Percentiles rank a stretch among this genome's conserved stretches.
phyloP scores from a whole-genome alignment of 2,113 vertebrate species.

The Phaethon lepturus region DNA sequence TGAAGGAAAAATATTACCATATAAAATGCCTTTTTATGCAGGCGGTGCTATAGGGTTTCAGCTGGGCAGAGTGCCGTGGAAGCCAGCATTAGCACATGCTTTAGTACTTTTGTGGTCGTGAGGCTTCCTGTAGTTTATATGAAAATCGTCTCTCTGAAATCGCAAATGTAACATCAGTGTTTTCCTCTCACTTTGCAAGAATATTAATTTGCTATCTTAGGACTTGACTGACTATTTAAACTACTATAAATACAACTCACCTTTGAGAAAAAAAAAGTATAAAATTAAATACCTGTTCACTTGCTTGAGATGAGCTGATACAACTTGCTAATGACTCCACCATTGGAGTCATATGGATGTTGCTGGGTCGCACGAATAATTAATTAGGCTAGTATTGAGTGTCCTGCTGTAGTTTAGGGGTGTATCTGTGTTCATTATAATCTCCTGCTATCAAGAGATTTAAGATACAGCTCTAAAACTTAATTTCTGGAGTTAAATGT shows the following conservation, averaged over 20 bases:
- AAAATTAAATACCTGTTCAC: neutral
- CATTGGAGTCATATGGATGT: neutral
- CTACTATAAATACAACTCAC: constrained; percentile 6
- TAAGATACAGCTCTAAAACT: constrained; percentile 25
- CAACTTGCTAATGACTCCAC: neutral
- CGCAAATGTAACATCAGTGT: constrained; percentile 47
- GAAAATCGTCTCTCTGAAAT: constrained; percentile 54
- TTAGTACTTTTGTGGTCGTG: constrained; percentile 13
- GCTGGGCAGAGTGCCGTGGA: constrained; percentile 32
- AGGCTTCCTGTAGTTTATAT: constrained; percentile 25
- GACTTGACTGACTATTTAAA: constrained; percentile 20
- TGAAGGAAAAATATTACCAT: constrained; percentile 62
- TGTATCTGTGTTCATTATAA: neutral
- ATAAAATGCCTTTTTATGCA: constrained; percentile 35
- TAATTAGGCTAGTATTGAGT: neutral
- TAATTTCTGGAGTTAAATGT: constrained; percentile 39
- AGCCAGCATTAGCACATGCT: constrained; percentile 22
- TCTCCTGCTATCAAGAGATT: neutral
- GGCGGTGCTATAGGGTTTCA: constrained; percentile 12
- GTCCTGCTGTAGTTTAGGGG: neutral
- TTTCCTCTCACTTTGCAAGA: constrained; percentile 32
- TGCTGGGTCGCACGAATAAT: neutral
- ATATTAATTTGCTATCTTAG: constrained; percentile 50
- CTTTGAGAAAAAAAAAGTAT: neutral
- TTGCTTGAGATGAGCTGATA: neutral